Conservation (phyloP, 2,888 invertebrate genomes). For the Cheiracanthium punctorium region DNA sequence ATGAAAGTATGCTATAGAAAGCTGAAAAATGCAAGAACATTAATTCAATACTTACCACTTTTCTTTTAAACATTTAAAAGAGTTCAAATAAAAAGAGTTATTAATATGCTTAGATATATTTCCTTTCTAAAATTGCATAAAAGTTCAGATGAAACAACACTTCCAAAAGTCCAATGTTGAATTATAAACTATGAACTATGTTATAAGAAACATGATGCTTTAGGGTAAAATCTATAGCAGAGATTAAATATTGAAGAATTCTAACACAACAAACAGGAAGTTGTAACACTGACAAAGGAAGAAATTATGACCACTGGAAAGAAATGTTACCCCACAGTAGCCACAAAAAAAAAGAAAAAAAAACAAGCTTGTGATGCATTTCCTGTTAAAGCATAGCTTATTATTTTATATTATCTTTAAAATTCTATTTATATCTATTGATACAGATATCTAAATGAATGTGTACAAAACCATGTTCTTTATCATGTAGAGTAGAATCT, state of each 20-base stretch:
- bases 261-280: constrained; percentile 40
- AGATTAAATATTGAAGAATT: background rate
- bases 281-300: constrained; percentile 33
- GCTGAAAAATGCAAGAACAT: background rate
- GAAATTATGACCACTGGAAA: constrained; percentile 19
- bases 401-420: no score
- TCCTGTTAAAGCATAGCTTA: background rate
- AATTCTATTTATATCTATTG: no score
- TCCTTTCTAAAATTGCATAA: no score
- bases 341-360: constrained; percentile 32
- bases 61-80: background rate
- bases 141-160: background rate
- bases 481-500: no score
- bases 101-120: no score
- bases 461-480: no score
- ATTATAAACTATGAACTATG: background rate
- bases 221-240: background rate
- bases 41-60: background rate
- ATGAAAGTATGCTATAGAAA: no score
- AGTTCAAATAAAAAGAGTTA: background rate
- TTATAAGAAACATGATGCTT: background rate
- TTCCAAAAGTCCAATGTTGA: background rate
- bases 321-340: constrained; percentile 4
- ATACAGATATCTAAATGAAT: no score
- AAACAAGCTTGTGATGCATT: background rate